phyloP scores from a whole-genome alignment of 2,888 invertebrate species.

The Helicoverpa assulta region DNA sequence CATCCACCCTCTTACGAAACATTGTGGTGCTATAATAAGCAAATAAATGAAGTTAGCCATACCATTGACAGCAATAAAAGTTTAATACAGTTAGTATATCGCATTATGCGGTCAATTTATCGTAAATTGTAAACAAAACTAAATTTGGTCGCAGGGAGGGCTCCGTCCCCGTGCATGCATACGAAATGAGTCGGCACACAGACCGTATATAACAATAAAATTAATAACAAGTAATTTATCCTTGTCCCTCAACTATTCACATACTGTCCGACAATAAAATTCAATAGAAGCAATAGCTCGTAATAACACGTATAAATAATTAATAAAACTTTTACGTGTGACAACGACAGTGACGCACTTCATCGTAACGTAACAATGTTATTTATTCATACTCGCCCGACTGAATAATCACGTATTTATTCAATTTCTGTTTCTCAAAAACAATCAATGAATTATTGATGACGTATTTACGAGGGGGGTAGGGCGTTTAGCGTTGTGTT shows the following conservation, averaged over 20 bases:
- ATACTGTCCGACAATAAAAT: slow-evolving; percentile 59
- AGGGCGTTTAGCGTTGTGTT: slow-evolving; percentile 69
- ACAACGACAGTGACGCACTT: slow-evolving; percentile 68
- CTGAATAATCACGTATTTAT: slow-evolving; percentile 63
- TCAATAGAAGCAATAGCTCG: slow-evolving; percentile 56
- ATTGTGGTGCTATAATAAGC: slow-evolving; percentile 8
- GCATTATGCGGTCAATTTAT: slow-evolving; percentile 43
- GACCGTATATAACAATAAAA: slow-evolving; percentile 70
- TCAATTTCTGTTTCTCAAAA: slow-evolving; percentile 63
- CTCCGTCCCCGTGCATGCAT: slow-evolving; percentile 70
- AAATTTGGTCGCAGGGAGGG: slow-evolving; percentile 46
- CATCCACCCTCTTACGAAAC: not conserved
- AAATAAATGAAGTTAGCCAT: slow-evolving; percentile 9
- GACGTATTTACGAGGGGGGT: slow-evolving; percentile 37
- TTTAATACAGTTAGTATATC: slow-evolving; percentile 31
- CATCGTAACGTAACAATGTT: slow-evolving; percentile 59
- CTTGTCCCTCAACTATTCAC: slow-evolving; percentile 66
- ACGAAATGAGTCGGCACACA: slow-evolving; percentile 67
- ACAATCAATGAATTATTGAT: slow-evolving; percentile 63
- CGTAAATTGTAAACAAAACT: slow-evolving; percentile 52
- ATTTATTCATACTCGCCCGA: slow-evolving; percentile 63
- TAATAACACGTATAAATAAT: slow-evolving; percentile 68
- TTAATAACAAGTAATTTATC: slow-evolving; percentile 78
- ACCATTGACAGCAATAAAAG: slow-evolving; percentile 45
- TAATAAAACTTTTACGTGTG: slow-evolving; percentile 69